Conservation (phyloP, 2,113 vertebrate genomes). For the Xenopus borealis region DNA sequence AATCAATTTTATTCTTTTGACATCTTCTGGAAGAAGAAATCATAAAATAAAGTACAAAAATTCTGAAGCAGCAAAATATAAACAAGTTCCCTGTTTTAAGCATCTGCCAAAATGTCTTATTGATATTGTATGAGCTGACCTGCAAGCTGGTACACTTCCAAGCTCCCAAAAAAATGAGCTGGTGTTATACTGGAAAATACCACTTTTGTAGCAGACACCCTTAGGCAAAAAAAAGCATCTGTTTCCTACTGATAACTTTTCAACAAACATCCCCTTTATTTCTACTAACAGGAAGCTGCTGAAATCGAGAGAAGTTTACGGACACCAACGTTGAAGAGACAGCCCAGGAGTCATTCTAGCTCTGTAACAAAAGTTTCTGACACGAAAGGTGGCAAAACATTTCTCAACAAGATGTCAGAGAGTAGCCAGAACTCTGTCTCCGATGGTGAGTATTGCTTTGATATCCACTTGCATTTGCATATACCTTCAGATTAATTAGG, state of each 20-base stretch:
- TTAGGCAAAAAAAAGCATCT: conserved; percentile 31
- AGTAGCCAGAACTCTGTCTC: conserved; percentile 49
- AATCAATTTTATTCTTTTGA: no score
- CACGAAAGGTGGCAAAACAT: conserved; percentile 58
- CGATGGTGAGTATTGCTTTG: conserved; percentile 61
- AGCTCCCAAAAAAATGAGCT: conserved; percentile 46
- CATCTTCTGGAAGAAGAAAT: no score
- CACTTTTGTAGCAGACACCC: conserved; percentile 21
- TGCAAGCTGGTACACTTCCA: not conserved
- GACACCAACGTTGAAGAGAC: conserved; percentile 54
- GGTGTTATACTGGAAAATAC: conserved; percentile 46
- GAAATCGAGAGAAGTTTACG: conserved; percentile 61
- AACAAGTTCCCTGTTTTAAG: no score
- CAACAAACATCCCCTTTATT: conserved; percentile 54
- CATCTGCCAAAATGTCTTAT: not conserved
- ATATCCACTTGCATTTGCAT: conserved; percentile 8
- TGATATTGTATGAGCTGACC: not conserved
- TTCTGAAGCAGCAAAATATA: no score
- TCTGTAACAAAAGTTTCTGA: conserved; percentile 52
- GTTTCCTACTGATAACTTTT: conserved; percentile 56
- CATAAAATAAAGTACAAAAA: no score
- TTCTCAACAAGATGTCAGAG: conserved; percentile 65
- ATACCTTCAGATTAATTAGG: no score
- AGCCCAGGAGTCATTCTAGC: conserved; percentile 52
- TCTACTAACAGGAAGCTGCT: conserved; percentile 65